Conservation (phyloP, 2,113 vertebrate species). For the Cyanistes caeruleus region DNA sequence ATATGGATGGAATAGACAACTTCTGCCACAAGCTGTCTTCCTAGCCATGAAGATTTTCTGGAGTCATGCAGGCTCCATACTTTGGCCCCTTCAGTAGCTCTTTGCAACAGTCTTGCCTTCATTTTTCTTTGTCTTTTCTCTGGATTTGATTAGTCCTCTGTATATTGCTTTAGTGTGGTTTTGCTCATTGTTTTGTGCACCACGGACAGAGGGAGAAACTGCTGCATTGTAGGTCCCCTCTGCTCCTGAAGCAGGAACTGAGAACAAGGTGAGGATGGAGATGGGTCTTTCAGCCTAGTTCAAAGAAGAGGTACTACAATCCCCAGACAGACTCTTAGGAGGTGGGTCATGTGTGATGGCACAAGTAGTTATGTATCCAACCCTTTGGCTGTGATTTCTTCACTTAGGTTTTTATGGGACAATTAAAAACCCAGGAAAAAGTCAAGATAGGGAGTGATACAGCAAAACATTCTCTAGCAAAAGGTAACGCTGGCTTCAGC, state of each 20-base stretch:
- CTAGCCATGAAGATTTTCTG: not conserved
- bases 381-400: not conserved
- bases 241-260: not conserved
- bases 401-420: not conserved
- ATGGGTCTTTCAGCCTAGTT: not conserved
- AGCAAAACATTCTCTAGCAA: not conserved
- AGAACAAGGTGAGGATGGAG: not conserved
- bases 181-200: not conserved
- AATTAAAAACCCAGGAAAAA: not conserved
- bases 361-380: not conserved
- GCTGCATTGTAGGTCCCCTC: not conserved
- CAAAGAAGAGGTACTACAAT: not conserved
- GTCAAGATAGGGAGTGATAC: not conserved
- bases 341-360: accelerated
- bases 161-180: not conserved
- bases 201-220: not conserved
- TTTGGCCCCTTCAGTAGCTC: not conserved
- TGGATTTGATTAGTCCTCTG: not conserved
- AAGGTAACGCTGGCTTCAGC: conserved; percentile 12
- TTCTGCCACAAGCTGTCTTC: not conserved
- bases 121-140: not conserved
- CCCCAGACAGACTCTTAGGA: not conserved
- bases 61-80: not conserved
- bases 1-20: not conserved
- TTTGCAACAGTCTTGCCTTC: not conserved